Percentiles rank a stretch among this genome's conserved stretches.
Conservation (phyloP, 2,113 vertebrate genomes). For the Phylloscopus trochilus region DNA sequence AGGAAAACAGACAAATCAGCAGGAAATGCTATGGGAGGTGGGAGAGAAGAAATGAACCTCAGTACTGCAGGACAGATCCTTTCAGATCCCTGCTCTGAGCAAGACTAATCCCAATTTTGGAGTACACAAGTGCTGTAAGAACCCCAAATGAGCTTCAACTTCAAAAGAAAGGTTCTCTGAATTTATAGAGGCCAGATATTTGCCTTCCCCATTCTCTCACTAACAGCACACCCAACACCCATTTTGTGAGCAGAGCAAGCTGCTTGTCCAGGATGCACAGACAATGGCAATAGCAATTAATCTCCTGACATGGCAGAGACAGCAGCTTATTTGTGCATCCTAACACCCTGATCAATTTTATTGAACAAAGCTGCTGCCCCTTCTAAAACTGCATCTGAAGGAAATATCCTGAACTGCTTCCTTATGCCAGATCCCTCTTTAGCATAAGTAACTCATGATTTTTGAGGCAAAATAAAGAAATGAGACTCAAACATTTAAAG, state of each 20-base stretch:
- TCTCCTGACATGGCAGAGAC: background rate
- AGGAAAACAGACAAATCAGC: background rate
- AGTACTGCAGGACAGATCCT: background rate
- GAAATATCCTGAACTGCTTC: background rate
- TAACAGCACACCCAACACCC: background rate
- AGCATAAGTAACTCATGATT: background rate
- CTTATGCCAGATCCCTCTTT: background rate
- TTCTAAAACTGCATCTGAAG: background rate
- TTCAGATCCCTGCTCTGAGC: background rate
- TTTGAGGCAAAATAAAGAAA: background rate
- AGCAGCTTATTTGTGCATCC: background rate
- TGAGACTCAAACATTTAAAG: background rate
- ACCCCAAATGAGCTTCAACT: background rate
- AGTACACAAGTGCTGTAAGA: background rate
- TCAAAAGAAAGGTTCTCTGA: background rate
- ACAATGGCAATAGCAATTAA: background rate
- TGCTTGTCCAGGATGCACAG: background rate
- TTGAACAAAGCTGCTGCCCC: background rate
- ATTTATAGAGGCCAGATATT: background rate
- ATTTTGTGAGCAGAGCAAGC: background rate
- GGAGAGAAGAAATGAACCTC: background rate
- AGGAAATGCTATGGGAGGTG: background rate
- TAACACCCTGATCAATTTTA: constrained; percentile 1
- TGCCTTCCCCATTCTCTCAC: background rate
- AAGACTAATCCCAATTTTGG: background rate